phyloP scores from a whole-genome alignment of 2,888 invertebrate species.

The Scelioninae gen. 1 region DNA sequence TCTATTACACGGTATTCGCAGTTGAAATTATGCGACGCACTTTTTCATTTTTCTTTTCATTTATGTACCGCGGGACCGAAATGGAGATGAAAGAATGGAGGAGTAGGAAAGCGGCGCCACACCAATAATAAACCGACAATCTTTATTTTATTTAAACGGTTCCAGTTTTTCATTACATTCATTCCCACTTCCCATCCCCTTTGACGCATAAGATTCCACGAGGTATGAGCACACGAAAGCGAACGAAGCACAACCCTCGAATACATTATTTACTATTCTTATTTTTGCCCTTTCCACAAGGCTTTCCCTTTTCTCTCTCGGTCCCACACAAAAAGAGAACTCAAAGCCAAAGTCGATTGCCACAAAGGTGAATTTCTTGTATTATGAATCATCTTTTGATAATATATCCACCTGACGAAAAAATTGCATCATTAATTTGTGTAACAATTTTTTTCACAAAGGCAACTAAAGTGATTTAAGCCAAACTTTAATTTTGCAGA shows the following conservation, averaged over 20 bases:
- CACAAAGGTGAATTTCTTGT: constrained; percentile 40
- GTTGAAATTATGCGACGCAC: constrained; percentile 33
- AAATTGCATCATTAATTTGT: constrained; percentile 26
- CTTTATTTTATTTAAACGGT: constrained; percentile 84
- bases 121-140: constrained; percentile 81
- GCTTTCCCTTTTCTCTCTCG: constrained; percentile 40
- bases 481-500: too few relatives aligned
- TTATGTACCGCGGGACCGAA: constrained; percentile 48
- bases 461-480: constrained; percentile 14
- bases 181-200: constrained; percentile 77
- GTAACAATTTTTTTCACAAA: constrained; percentile 13
- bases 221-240: constrained; percentile 64
- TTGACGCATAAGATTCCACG: constrained; percentile 66
- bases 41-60: constrained; percentile 61
- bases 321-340: constrained; percentile 17
- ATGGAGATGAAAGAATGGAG: constrained; percentile 58
- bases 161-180: constrained; percentile 83
- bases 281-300: constrained; percentile 77
- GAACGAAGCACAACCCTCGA: constrained; percentile 69
- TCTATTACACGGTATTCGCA: constrained; percentile 15
- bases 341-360: constrained; percentile 59
- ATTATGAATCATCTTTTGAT: constrained; percentile 48
- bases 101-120: constrained; percentile 73
- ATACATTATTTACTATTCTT: constrained; percentile 83
- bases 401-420: constrained; percentile 25